These are phyloP conservation scores for Oryzias melastigma DNA, from an alignment of 2,113 vertebrate genomes.

Conservation along the genomic window DNA sequence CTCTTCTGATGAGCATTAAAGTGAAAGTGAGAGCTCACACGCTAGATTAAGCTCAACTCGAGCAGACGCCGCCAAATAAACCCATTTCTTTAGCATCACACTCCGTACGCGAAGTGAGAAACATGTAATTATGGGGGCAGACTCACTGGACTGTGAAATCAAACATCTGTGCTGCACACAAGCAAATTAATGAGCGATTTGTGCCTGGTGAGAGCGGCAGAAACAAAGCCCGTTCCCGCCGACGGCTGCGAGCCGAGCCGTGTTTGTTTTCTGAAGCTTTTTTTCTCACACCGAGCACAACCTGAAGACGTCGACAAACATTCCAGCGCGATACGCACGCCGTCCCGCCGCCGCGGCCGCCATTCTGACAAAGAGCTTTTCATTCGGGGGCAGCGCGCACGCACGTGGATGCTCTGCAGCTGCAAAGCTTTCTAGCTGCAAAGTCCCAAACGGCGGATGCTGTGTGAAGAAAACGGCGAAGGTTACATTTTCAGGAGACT, in stretches of 20 bases:
- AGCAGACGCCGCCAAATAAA: not conserved
- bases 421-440: too few relatives aligned
- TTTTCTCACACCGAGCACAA: constrained; percentile 48
- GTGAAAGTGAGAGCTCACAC: constrained; percentile 17
- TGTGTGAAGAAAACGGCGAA: too few relatives aligned
- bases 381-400: too few relatives aligned
- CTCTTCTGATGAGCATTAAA: constrained; percentile 21
- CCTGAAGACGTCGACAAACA: not conserved
- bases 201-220: constrained; percentile 55
- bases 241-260: not conserved
- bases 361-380: not conserved
- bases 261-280: constrained; percentile 44
- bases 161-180: constrained; percentile 40
- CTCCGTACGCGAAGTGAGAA: not conserved
- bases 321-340: too few relatives aligned
- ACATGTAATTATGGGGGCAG: constrained; percentile 22
- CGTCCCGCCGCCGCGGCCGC: too few relatives aligned
- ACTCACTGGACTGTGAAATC: constrained; percentile 33
- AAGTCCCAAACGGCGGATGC: too few relatives aligned
- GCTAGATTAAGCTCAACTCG: constrained; percentile 3
- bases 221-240: constrained; percentile 37
- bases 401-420: too few relatives aligned
- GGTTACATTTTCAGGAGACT: too few relatives aligned
- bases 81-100: not conserved
- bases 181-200: constrained; percentile 50